phyloP scores from a whole-genome alignment of 1,140 invertebrate genomes.

The Fopius arisanus region DNA sequence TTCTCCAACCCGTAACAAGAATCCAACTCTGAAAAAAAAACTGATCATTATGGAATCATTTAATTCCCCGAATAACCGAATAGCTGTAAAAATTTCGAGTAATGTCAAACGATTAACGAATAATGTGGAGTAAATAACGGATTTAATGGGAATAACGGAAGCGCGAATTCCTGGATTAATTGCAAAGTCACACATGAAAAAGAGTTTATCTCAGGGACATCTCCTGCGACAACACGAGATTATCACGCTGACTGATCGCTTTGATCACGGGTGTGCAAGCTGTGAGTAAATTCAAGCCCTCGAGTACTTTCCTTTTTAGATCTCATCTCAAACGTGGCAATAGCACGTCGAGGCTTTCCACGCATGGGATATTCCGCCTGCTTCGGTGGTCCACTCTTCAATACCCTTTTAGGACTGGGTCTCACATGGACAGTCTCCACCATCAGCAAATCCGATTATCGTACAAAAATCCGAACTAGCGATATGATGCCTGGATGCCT shows the following conservation, averaged over 20 bases:
- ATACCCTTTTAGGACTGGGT: constrained; percentile 64
- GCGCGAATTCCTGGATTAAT: too few species aligned
- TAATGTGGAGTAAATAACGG: background rate
- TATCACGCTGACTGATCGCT: background rate
- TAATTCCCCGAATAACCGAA: too few species aligned
- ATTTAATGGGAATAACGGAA: too few species aligned
- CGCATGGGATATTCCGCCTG: constrained; percentile 77
- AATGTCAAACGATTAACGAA: too few species aligned
- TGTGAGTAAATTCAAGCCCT: too few species aligned
- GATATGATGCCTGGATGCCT: constrained; percentile 58
- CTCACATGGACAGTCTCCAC: constrained; percentile 51
- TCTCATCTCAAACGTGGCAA: constrained; percentile 72
- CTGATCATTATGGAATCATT: too few species aligned
- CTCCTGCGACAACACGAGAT: background rate
- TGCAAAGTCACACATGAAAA: background rate
- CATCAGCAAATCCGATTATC: constrained; percentile 28
- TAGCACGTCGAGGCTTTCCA: constrained; percentile 72
- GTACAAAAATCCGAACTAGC: constrained; percentile 50
- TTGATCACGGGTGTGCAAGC: background rate
- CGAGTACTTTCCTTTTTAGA: constrained; percentile 67
- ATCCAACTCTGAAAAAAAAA: background rate
- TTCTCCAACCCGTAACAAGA: too few species aligned
- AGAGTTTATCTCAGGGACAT: background rate
- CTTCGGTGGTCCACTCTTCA: constrained; percentile 77
- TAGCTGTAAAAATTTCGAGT: too few species aligned